Evolutionary conservation across 2,797 vertebrate genomes (phyloP), one percentile per base, ranked within the genome.

Genomic region (Pangasius sanitwongsei): DNA sequence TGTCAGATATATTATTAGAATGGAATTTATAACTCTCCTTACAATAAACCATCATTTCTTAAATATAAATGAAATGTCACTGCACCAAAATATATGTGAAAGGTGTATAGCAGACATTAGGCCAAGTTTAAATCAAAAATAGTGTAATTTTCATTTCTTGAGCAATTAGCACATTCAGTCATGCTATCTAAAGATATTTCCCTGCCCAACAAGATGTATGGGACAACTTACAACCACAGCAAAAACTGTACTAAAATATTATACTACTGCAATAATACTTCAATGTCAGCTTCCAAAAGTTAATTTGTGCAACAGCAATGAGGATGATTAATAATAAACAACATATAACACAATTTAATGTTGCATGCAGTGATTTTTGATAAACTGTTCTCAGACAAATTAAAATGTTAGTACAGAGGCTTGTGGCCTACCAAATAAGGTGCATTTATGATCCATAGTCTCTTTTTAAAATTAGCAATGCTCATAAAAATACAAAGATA

Each of bases 71-170:
- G 20, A 59, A 81, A 81, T 81, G 8, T n/a, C 8, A 61, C 80
- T 61, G 41, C 61, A n/a, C 13, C 37, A n/a, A 16, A 44, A 83
- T 63, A 65, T 37, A 48, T 18, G 41, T 65, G 34, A 63, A 83
- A 48, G 6, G 25, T 63, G 12, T 48, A 65, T n/a, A 44, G 81
- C 34, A 83, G 20, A 61, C 23, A 61, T 63, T 61, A 41, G 23
- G 4, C 61, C 61, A 65, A 28, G 41, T 65, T 83, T 48, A 18
- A 83, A n/a, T 48, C 41, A 83, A 83, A 83, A 83, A 65, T 50
- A 83, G 41, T 65, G 59, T 61, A 48, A n/a, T 48, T 37, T 61
- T 37, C 1, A 55, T 53, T 82, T 61, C 34, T 61, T 61, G 34
- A 41, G 57, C 34, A 82, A 25, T 81, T 34, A 81, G 18, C 55